Evolutionary conservation across 2,797 vertebrate genomes (phyloP).

Genomic region (Rhinophrynus dorsalis): DNA sequence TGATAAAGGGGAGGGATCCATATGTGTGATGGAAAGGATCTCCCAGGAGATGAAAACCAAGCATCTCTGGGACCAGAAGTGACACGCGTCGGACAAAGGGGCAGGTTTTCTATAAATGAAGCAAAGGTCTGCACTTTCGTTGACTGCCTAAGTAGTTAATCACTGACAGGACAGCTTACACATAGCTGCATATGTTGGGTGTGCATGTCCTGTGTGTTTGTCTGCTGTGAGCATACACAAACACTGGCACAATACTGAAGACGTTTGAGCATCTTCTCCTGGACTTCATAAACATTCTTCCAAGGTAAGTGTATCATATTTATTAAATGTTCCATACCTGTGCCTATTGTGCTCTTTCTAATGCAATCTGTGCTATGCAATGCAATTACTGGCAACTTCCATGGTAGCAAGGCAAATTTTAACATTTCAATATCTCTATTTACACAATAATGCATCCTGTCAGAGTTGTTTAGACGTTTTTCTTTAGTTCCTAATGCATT

Average conservation of each 20-base stretch:
- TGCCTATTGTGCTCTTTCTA: too few relatives aligned
- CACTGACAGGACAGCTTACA: conserved; percentile 24
- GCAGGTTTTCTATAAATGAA: conserved; percentile 80
- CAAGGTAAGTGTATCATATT: conserved; percentile 26
- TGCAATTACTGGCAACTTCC: too few relatives aligned
- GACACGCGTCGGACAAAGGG: conserved; percentile 84
- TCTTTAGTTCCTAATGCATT: too few relatives aligned
- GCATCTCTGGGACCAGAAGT: conserved; percentile 64
- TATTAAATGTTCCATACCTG: too few relatives aligned
- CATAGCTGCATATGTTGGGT: conserved; percentile 8
- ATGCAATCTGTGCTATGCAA: too few relatives aligned
- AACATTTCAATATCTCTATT: too few relatives aligned
- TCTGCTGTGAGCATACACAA: conserved; percentile 1
- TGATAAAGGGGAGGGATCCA: conserved; percentile 7
- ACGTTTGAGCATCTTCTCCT: not conserved
- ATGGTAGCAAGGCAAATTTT: too few relatives aligned
- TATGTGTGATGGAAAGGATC: conserved; percentile 48
- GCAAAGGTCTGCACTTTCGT: conserved; percentile 48
- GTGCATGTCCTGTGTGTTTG: conserved; percentile 20
- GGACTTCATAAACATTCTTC: not conserved
- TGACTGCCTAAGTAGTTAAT: conserved; percentile 45
- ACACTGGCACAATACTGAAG: not conserved
- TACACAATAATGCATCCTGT: too few relatives aligned
- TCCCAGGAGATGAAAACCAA: conserved; percentile 66
- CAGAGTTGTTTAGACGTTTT: too few relatives aligned